Evolutionary conservation across 2,888 invertebrate species (phyloP).

Genomic region (Loripinus fragilis): DNA sequence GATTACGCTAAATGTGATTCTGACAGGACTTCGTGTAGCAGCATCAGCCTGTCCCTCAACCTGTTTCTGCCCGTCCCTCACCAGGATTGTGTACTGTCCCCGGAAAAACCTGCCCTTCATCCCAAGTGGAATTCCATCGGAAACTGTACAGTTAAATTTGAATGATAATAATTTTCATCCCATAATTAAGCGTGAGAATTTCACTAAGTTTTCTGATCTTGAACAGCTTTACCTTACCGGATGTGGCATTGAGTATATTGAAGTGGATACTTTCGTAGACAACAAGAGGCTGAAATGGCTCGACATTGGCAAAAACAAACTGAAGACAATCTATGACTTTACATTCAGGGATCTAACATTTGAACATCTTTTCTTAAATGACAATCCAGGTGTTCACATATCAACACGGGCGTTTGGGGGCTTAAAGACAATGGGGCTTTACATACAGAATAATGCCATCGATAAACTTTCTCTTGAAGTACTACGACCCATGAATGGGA

Average conservation of each 20-base stretch:
- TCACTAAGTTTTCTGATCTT: constrained; percentile 74
- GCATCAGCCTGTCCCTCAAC: constrained; percentile 74
- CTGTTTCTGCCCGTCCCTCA: constrained; percentile 80
- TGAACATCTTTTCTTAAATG: constrained; percentile 81
- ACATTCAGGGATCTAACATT: constrained; percentile 80
- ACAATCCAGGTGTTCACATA: constrained; percentile 78
- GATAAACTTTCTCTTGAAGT: constrained; percentile 74
- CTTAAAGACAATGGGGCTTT: constrained; percentile 79
- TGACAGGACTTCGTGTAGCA: constrained; percentile 31
- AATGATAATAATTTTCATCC: constrained; percentile 80
- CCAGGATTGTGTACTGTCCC: constrained; percentile 80
- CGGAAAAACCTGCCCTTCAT: constrained; percentile 76
- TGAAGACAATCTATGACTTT: constrained; percentile 77
- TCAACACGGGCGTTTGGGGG: constrained; percentile 77
- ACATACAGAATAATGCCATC: constrained; percentile 80
- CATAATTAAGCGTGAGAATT: constrained; percentile 76
- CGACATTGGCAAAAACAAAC: constrained; percentile 80
- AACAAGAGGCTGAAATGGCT: constrained; percentile 79
- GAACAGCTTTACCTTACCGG: constrained; percentile 80
- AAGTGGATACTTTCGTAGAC: constrained; percentile 80
- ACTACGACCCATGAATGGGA: constrained; percentile 78
- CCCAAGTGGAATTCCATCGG: constrained; percentile 78
- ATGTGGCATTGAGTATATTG: constrained; percentile 80
- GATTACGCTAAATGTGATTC: constrained; percentile 29
- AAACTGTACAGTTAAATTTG: constrained; percentile 79